phyloP scores from a whole-genome alignment of 2,888 invertebrate species.

The Lissonota sp. region DNA sequence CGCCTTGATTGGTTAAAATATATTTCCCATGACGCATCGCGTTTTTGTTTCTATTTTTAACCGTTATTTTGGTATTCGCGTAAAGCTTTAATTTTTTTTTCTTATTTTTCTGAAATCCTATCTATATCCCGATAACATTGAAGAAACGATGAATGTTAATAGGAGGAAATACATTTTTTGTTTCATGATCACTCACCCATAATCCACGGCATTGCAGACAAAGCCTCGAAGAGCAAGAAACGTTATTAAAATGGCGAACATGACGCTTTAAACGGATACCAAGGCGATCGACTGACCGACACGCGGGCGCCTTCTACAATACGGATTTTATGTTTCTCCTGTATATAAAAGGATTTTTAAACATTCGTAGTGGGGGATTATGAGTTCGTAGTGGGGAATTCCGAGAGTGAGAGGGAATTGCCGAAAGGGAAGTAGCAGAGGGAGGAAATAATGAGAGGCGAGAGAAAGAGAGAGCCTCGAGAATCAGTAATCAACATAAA shows the following conservation, averaged over 20 bases:
- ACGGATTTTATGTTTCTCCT: slow-evolving; percentile 69
- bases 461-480: no score
- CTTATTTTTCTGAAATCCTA: not conserved
- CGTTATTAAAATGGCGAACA: slow-evolving; percentile 69
- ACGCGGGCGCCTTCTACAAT: slow-evolving; percentile 62
- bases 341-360: not conserved
- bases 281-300: slow-evolving; percentile 64
- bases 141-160: not conserved
- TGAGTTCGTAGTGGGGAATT: slow-evolving; percentile 34
- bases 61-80: not conserved
- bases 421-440: no score
- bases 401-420: not conserved
- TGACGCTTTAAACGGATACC: slow-evolving; percentile 65
- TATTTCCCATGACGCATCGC: no score
- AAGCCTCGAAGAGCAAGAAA: slow-evolving; percentile 63
- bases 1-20: no score
- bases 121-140: not conserved
- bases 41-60: not conserved
- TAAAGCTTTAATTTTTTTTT: not conserved
- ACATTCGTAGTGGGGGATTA: slow-evolving; percentile 18
- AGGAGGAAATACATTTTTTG: slow-evolving; percentile 4
- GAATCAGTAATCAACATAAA: no score
- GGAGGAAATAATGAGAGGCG: no score
- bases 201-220: slow-evolving; percentile 58
- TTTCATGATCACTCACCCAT: slow-evolving; percentile 66